Conservation (phyloP, 2,797 vertebrate genomes). For the Characodon lateralis region DNA sequence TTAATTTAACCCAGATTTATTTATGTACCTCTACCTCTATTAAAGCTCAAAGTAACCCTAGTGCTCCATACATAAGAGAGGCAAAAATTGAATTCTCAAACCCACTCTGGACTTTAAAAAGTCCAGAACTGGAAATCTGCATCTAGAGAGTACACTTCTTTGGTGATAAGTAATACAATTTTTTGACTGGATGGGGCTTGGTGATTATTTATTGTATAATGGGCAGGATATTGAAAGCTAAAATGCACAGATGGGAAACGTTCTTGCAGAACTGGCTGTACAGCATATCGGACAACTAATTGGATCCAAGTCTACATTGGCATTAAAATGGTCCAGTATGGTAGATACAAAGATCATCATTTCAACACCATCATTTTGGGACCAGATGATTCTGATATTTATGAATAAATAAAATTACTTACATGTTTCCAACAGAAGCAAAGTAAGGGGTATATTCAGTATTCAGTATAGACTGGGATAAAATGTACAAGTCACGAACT, state of each 20-base stretch:
- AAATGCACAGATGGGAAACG: neutral
- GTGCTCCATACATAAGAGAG: neutral
- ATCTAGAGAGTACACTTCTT: neutral
- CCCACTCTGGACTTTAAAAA: neutral
- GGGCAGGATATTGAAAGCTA: neutral
- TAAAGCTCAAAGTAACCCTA: neutral
- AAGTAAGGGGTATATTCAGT: conserved; percentile 51
- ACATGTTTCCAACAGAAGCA: neutral
- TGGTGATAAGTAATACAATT: neutral
- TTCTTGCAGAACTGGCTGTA: neutral
- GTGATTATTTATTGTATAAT: neutral
- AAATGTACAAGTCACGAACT: conserved; percentile 9
- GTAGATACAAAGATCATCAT: neutral
- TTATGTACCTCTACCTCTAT: neutral
- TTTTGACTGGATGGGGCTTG: neutral
- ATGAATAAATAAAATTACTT: neutral
- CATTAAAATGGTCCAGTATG: neutral
- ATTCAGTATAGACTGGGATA: conserved; percentile 7
- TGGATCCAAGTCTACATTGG: neutral
- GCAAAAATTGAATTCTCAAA: neutral
- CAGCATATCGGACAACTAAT: neutral
- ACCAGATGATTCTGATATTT: neutral
- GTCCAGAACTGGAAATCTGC: neutral
- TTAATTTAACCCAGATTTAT: neutral
- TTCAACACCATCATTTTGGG: neutral